Evolutionary conservation across 2,888 invertebrate species (phyloP), one percentile per base, ranked within the genome.

Genomic region (Agrotis exclamationis): DNA sequence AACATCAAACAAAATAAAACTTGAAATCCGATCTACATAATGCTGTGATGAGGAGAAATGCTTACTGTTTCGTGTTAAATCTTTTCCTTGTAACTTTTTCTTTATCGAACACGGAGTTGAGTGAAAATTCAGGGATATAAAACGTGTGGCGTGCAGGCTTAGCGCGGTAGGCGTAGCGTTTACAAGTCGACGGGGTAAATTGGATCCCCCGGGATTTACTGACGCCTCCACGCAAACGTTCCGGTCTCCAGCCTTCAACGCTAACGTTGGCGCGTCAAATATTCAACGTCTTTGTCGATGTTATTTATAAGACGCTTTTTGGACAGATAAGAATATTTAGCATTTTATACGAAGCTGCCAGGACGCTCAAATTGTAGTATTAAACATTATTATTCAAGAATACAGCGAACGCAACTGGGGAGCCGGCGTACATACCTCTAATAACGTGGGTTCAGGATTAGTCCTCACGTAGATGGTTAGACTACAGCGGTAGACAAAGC

Each of bases 161-260:
- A 89, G 89, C 84, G 77, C 86, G 87, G 90, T 90, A 89, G 90
- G 88, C 90, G 88, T 88, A 88, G 81, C 89, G 90, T 90, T 90
- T 89, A 90, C 91, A 90, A 92, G 91, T 87, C 91, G 90, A 86
- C 86, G 87, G 88, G 90, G 92, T 91, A 94, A 94, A 94, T 94
- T 94, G 93, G 92, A 93, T 95, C 94, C 92, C 90, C 72, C 66
- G 92, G 93, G 95, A 93, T 93, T 93, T 92, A 88, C 90, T 82
- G 89, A 90, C 90, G 91, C 92, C 91, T 92, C 89, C 87, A 89
- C 89, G 89, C 90, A 89, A 90, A 87, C 89, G 88, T 86, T 85
- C 80, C 78, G 80, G 76, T 79, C 86, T 85, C 72, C 84, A 83
- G 82, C 86, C 88, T 87, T 88, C 85, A 87, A 82, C 88, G 88